Percentiles rank a stretch among this genome's conserved stretches.
These are phyloP conservation scores for Anoncus sp. DNA, from an alignment of 2,888 invertebrate species.

Conservation along the genomic window DNA sequence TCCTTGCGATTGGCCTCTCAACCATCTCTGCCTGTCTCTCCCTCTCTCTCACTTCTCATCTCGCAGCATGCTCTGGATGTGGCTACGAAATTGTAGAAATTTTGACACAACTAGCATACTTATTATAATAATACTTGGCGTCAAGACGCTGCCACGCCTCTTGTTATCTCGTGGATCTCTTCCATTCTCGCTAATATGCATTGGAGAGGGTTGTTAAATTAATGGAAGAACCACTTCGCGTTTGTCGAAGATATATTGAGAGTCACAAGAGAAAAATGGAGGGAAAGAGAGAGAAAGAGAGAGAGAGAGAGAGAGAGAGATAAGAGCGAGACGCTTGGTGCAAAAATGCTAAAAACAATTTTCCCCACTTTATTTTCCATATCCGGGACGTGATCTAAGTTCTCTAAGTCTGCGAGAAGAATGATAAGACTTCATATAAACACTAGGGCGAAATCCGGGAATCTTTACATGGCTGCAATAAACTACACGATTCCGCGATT, in stretches of 20 bases:
- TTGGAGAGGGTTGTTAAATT: constrained; percentile 27
- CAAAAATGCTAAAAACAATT: not conserved
- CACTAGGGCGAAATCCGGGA: not conserved
- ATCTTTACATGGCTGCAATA: not conserved
- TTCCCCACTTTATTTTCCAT: constrained; percentile 1
- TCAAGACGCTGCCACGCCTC: no score
- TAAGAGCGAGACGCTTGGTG: not conserved
- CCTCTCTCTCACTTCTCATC: no score
- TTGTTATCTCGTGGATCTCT: constrained; percentile 3
- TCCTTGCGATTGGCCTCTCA: not conserved
- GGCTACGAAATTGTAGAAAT: constrained; percentile 38
- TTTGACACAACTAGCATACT: not conserved
- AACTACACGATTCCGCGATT: not conserved
- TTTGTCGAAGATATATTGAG: not conserved
- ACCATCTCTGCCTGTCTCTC: not conserved
- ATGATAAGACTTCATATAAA: not conserved
- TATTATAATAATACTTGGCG: not conserved
- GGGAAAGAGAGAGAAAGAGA: not conserved
- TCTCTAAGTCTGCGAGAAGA: not conserved
- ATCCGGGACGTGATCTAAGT: constrained; percentile 3
- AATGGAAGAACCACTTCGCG: constrained; percentile 12
- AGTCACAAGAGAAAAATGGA: not conserved
- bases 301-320: not conserved
- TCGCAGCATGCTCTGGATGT: constrained; percentile 2
- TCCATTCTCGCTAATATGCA: not conserved